Evolutionary conservation across 2,888 invertebrate species (phyloP), one percentile per base, ranked within the genome.

Genomic region (Pteria penguin): DNA sequence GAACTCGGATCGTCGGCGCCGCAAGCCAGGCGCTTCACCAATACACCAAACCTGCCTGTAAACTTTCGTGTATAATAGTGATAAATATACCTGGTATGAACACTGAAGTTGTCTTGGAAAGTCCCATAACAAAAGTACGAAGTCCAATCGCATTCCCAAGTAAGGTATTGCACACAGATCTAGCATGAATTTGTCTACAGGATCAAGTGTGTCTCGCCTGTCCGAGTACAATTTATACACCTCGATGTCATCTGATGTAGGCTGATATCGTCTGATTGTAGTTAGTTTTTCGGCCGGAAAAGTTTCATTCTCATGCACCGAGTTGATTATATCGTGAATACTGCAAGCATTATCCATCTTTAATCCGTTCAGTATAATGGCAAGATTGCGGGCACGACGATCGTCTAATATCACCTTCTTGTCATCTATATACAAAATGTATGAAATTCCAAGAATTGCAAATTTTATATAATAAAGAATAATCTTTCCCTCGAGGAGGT

Each of bases 171-270:
- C 82, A 69, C 87, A 87, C 29, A 88, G 79, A 31, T 87, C 84
- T 55, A 86, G 65, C 88, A 88, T 86, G 78, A 88, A 88, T 62
- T 82, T 80, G 74, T 88, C 88, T 18, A 86, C 85, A 8, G 82
- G 79, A 31, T 84, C 82, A 4, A 87, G 76, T 29, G 78, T 80
- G 26, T 86, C 84, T 26, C 79, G 78, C 58, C 78, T 81, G 55
- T 83, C 75, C 1, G 78, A 66, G 75, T 86, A 86, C n/a, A 81
- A 79, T 62, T 74, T 80, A 76, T 86, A 88, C 86, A 87, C 84
- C 72, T 88, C 87, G 11, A 80, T 81, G 70, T 88, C 87, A 26
- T 88, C 87, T 27, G 82, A 82, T 27, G 85, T 86, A 18, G 88
- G 87, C 74, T 88, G 87, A 36, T 83, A 86, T 85, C 86, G 84